Base-by-base conservation (phyloP, 2,797 vertebrate species). In the Pipistrellus nathusii region DNA sequence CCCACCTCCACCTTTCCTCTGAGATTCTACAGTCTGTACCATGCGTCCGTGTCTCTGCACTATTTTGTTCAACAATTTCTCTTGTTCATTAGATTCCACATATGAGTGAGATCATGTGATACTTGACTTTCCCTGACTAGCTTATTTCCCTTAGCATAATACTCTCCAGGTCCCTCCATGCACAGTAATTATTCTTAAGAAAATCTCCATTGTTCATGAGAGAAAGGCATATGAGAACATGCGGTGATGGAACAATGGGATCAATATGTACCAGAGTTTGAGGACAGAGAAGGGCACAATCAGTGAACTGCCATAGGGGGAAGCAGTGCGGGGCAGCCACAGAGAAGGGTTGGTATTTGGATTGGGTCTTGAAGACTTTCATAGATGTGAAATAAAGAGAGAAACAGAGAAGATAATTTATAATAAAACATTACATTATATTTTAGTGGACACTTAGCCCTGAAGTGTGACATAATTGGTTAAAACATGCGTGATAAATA, bases 391-490 rank as follows among this genome's bases (percentile, higher is more conserved):
- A 88, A 92, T 80, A 73, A 81, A 86, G 11, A 87, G 10, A 90
- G 48, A 92, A 72, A 44, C 48, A 38, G 59, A 75, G 53, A 75
- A 73, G 35, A 53, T 21, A n/a, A 14, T 77, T 92, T 88, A 46
- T 15, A 69, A 57, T 91, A 12, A 11, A 78, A 75, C 12, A 17
- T 68, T 81, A 81, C 92, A 81, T 93, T 38, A 81, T 69, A 66
- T 69, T 82, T 95, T 80, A 41, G 41, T 66, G 75, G 66, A 15
- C 68, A 83, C 35, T 76, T 94, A 88, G 90, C 69, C 64, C 25
- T 69, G 27, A 94, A 88, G 25, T 78, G 62, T 76, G 76, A 77
- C 21, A 10, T 89, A 82, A 94, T 94, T 77, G 91, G 68, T 82
- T 87, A 85, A 94, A 87, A 92, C 71, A 38, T 2, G 8, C 91